Base-by-base conservation (phyloP, 2,888 invertebrate species). In the Asteroscopus sphinx region DNA sequence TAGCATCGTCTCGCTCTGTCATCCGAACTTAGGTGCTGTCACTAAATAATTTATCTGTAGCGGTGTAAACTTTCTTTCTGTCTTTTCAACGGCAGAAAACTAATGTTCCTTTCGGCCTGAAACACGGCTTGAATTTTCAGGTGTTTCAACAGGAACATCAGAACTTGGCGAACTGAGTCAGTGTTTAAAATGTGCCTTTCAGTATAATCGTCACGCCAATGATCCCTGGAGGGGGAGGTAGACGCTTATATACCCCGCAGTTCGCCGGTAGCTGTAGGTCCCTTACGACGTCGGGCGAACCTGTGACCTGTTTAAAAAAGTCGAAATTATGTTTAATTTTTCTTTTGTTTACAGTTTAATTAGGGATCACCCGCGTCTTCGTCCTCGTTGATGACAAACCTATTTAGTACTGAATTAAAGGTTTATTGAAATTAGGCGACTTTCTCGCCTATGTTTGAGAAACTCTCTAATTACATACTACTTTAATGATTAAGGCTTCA, bases 151-250 rank as follows among this genome's bases (percentile, higher is more conserved):
- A 58, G 62, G 49, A 72, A 66, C 75, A 52, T 69, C 25, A 30
- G 47, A 52, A 35, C 35, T 39, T 37, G n/a, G 41, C 36, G 49
- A 61, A 64, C 65, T 65, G 73, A 63, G 45, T 44, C 65, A 51
- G 51, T 54, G 66, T 68, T 72, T 73, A 68, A 55, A 72, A 75
- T 75, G 72, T 75, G 73, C 65, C 62, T 61, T 40, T 46, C 21
- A 21, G 37, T 42, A 52, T 46, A 28, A 9, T 17, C 68, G 40
- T 67, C 53, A 13, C 21, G 46, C 47, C 69, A 56, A 42, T 66
- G 66, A 66, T 8, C 69, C 69, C 37, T 2, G 9, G 2, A 36
- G 33, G 63, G 65, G 11, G 66, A 66, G 66, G 69, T 12, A n/a
- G 46, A 28, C 41, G 53, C 16, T 40, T 54, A 36, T 46, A 39